Percentiles rank a stretch among this genome's conserved stretches.
These are phyloP conservation scores for Gobio gobio DNA, from an alignment of 2,113 vertebrate genomes.

Conservation along the genomic window DNA sequence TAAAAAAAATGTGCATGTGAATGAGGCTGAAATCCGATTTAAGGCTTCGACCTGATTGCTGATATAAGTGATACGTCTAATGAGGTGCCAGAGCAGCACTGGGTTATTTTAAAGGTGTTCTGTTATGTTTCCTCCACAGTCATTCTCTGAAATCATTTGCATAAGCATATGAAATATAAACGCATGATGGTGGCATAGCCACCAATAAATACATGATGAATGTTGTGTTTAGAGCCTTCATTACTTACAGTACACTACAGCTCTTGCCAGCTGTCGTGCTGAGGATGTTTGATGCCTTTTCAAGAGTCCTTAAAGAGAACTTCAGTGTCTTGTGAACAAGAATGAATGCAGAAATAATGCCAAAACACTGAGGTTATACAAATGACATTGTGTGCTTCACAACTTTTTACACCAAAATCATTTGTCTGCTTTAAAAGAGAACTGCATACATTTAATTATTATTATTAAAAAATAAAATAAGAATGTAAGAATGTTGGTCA, in stretches of 20 bases:
- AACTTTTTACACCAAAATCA: too few relatives aligned
- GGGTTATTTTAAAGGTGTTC: neutral
- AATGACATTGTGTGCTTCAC: too few relatives aligned
- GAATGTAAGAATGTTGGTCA: too few relatives aligned
- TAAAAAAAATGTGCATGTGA: slow-evolving; percentile 48
- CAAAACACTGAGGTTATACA: too few relatives aligned
- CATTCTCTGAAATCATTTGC: neutral
- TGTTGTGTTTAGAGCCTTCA: slow-evolving; percentile 15
- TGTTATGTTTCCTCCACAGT: neutral
- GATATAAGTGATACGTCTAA: slow-evolving; percentile 39
- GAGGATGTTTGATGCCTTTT: slow-evolving; percentile 24
- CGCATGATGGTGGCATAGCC: neutral
- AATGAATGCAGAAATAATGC: too few relatives aligned
- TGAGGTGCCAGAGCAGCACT: neutral
- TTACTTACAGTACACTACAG: slow-evolving; percentile 22
- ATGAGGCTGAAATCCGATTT: slow-evolving; percentile 42
- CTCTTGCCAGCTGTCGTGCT: neutral
- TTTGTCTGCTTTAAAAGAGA: too few relatives aligned
- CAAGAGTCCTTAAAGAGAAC: neutral
- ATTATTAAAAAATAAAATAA: too few relatives aligned
- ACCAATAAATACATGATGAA: slow-evolving; percentile 40
- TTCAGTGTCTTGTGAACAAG: too few relatives aligned
- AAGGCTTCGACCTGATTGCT: slow-evolving; percentile 41
- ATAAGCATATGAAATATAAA: neutral
- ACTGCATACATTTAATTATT: too few relatives aligned